Evolutionary conservation across 2,888 invertebrate species (phyloP).

Genomic region (Isoperla grammatica): DNA sequence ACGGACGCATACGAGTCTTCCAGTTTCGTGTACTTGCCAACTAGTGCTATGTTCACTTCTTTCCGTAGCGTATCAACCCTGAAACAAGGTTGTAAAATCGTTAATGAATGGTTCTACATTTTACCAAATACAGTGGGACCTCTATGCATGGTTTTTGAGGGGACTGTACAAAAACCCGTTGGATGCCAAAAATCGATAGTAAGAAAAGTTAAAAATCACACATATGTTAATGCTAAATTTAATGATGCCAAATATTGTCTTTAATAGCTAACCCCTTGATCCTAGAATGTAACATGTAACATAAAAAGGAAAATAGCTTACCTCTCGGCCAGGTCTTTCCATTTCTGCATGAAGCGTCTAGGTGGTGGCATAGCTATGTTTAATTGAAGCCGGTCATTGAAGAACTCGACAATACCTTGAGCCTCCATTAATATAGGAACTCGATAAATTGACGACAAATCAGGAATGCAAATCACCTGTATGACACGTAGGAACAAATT

Average conservation of each 20-base stretch:
- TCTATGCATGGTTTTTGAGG: not conserved
- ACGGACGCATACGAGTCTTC: slow-evolving; percentile 97
- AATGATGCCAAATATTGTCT: too few species aligned
- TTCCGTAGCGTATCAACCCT: slow-evolving; percentile 76
- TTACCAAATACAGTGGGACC: too few species aligned
- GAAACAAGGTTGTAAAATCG: slow-evolving; percentile 31
- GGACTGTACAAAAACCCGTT: not conserved
- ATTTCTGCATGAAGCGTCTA: slow-evolving; percentile 71
- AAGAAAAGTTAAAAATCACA: not conserved
- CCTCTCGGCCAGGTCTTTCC: slow-evolving; percentile 82
- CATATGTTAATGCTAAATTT: too few species aligned
- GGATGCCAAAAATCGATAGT: not conserved
- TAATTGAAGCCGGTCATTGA: slow-evolving; percentile 75
- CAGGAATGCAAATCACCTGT: slow-evolving; percentile 89
- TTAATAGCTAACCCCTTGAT: too few species aligned
- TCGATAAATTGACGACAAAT: slow-evolving; percentile 90
- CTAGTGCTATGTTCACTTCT: slow-evolving; percentile 82
- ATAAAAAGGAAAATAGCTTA: too few species aligned
- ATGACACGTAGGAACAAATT: slow-evolving; percentile 22
- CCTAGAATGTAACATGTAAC: too few species aligned
- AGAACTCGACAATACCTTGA: slow-evolving; percentile 80
- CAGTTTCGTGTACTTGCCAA: slow-evolving; percentile 94
- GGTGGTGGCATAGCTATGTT: slow-evolving; percentile 60
- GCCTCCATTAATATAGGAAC: slow-evolving; percentile 91
- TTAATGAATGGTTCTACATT: too few species aligned